These are phyloP conservation scores for Thunnus thynnus DNA, from an alignment of 2,113 vertebrate genomes.

Conservation along the genomic window DNA sequence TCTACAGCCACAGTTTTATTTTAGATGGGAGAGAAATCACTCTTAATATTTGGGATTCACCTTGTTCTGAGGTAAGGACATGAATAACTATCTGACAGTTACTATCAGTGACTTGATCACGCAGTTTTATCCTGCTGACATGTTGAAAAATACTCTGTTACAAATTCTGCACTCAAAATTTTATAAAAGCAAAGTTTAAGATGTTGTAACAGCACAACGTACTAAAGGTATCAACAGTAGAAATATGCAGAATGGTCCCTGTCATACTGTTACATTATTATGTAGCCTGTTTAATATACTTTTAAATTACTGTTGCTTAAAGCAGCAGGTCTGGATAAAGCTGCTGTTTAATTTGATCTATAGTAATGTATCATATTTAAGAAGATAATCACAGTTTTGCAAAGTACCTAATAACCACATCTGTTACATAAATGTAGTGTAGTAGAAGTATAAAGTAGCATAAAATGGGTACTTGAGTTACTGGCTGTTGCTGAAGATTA, in stretches of 20 bases:
- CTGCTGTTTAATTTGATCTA: too few relatives aligned
- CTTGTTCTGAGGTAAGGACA: conserved; percentile 85
- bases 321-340: too few relatives aligned
- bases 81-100: neutral
- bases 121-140: neutral
- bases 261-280: too few relatives aligned
- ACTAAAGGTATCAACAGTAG: neutral
- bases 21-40: conserved; percentile 87
- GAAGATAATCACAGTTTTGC: too few relatives aligned
- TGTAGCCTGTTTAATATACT: too few relatives aligned
- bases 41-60: conserved; percentile 90
- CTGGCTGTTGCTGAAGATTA: neutral
- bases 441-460: neutral
- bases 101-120: neutral
- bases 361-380: too few relatives aligned
- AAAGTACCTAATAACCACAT: too few relatives aligned
- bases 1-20: conserved; percentile 87
- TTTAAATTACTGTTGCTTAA: too few relatives aligned
- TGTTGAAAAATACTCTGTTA: neutral
- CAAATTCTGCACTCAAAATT: neutral
- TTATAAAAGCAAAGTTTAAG: neutral
- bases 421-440: neutral
- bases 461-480: neutral
- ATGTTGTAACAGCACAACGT: neutral
- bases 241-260: too few relatives aligned